phyloP scores from a whole-genome alignment of 2,797 vertebrate genomes.

The Pseudochirops cupreus region DNA sequence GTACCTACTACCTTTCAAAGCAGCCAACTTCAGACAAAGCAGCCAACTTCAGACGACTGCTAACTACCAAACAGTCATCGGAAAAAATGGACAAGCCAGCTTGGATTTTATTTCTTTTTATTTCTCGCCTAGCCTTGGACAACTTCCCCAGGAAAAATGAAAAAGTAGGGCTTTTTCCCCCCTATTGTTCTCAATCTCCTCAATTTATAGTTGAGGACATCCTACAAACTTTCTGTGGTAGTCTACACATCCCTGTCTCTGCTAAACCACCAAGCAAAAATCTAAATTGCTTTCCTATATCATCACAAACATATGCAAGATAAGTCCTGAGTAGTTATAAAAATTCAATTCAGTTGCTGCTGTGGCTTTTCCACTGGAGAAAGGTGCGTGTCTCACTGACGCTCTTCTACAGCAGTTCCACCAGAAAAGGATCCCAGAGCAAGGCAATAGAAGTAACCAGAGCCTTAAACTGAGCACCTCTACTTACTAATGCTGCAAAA shows the following conservation, averaged over 20 bases:
- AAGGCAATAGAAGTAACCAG: neutral
- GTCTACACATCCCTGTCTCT: neutral
- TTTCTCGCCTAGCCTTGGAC: neutral
- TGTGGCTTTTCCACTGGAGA: neutral
- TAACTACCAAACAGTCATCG: neutral
- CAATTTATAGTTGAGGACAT: neutral
- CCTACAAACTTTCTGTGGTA: neutral
- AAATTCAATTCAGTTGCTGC: neutral
- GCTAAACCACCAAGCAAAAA: neutral
- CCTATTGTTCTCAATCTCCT: neutral
- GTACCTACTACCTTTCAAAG: neutral
- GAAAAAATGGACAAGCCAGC: neutral
- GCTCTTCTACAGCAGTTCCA: neutral
- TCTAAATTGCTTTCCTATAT: neutral
- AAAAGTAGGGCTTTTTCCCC: neutral
- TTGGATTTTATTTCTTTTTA: neutral
- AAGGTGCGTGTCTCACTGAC: neutral
- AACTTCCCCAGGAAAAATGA: neutral
- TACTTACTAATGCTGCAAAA: neutral
- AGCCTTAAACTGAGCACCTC: neutral
- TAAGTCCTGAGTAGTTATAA: neutral
- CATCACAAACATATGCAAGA: neutral
- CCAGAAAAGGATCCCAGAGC: neutral
- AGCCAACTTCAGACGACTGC: neutral
- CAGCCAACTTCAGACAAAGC: neutral